Percentiles rank a stretch among this genome's conserved stretches.
These are phyloP conservation scores for Poecilia wingei DNA, from an alignment of 2,797 vertebrate species.

Conservation along the genomic window DNA sequence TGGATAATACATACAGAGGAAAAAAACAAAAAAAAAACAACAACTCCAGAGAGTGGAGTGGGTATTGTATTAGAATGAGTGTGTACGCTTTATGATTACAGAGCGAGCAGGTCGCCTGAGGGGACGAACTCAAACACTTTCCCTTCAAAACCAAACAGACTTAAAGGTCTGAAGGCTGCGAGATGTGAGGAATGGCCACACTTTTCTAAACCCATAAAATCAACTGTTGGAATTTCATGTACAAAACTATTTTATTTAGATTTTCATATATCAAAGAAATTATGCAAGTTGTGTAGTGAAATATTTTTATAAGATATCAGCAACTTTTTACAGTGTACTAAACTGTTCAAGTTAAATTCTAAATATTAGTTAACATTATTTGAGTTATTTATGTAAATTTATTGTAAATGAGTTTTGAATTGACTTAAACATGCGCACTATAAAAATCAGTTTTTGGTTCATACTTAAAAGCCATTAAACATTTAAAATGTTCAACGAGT, in stretches of 20 bases:
- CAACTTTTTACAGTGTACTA: neutral
- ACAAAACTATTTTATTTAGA: neutral
- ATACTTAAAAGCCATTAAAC: neutral
- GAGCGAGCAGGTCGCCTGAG: constrained; percentile 26
- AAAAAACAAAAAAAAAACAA: constrained; percentile 12
- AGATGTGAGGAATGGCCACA: constrained; percentile 7
- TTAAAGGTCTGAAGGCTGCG: constrained; percentile 3
- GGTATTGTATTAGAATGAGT: constrained; percentile 19
- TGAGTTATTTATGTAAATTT: too few relatives aligned
- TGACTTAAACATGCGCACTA: neutral
- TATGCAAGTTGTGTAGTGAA: neutral
- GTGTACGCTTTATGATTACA: constrained; percentile 36
- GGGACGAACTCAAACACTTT: constrained; percentile 18
- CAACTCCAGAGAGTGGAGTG: neutral
- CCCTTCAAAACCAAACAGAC: constrained; percentile 11
- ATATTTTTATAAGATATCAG: neutral
- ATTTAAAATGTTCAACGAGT: neutral
- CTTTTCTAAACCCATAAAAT: neutral
- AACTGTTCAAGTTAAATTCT: neutral
- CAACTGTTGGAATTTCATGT: neutral
- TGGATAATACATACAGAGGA: constrained; percentile 20
- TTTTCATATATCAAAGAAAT: neutral
- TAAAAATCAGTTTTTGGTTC: neutral
- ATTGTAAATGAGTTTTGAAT: too few relatives aligned
- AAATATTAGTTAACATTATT: neutral